Conservation (phyloP, 2,888 invertebrate species). For the Oscheius myriophilus region DNA sequence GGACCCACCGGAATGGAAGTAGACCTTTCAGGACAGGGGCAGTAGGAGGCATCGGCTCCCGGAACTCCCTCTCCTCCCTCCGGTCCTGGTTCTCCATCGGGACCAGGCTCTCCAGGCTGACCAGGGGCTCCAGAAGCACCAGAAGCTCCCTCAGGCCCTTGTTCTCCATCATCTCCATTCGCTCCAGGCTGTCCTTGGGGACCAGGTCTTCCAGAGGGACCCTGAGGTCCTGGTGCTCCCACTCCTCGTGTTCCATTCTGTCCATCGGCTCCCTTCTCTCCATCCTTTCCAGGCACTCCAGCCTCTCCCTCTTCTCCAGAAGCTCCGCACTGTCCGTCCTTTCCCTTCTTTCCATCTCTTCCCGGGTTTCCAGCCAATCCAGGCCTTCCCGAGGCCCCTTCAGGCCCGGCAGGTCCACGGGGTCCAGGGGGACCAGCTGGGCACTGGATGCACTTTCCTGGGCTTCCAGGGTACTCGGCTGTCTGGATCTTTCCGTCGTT, state of each 20-base stretch:
- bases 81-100: slow-evolving; percentile 33
- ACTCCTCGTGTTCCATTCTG: slow-evolving; percentile 37
- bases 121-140: slow-evolving; percentile 30
- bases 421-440: slow-evolving; percentile 46
- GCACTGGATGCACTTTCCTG: slow-evolving; percentile 37
- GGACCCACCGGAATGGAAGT: slow-evolving; percentile 31
- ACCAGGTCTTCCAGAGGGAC: slow-evolving; percentile 47
- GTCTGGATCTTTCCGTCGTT: slow-evolving; percentile 5
- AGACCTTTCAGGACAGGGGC: slow-evolving; percentile 40
- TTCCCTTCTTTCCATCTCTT: slow-evolving; percentile 47
- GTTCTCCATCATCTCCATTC: slow-evolving; percentile 42
- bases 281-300: slow-evolving; percentile 44
- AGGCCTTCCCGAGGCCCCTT: slow-evolving; percentile 33
- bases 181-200: slow-evolving; percentile 44
- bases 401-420: slow-evolving; percentile 35
- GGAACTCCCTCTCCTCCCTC: slow-evolving; percentile 45
- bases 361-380: slow-evolving; percentile 43
- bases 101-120: slow-evolving; percentile 23
- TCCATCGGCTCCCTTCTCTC: slow-evolving; percentile 49
- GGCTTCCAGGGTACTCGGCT: slow-evolving; percentile 1
- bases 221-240: slow-evolving; percentile 29
- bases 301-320: slow-evolving; percentile 47
- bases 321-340: slow-evolving; percentile 46
- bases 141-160: slow-evolving; percentile 43
- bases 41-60: slow-evolving; percentile 52